Conservation (phyloP, 2,888 invertebrate genomes). For the Kryphioiulus occultus region DNA sequence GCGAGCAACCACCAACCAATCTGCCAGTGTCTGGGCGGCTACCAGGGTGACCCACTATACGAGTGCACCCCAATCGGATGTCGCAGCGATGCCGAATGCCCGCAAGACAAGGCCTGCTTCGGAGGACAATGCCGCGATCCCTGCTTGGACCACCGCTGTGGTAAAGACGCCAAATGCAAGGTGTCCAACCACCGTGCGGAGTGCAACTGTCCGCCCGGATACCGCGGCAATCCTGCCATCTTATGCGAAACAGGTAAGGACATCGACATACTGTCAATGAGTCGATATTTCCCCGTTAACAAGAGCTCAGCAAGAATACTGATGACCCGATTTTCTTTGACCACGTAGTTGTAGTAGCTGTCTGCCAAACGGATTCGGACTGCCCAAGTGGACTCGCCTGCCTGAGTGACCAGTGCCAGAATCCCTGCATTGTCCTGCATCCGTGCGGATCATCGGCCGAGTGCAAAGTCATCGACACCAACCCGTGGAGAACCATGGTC, state of each 20-base stretch:
- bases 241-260: constrained; percentile 53
- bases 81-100: constrained; percentile 75
- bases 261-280: too few species aligned
- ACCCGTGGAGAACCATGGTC: constrained; percentile 86
- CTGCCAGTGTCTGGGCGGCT: constrained; percentile 77
- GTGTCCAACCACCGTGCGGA: constrained; percentile 56
- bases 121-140: constrained; percentile 55
- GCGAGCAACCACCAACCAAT: constrained; percentile 72
- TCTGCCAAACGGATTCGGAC: constrained; percentile 63
- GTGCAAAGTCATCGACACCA: constrained; percentile 83
- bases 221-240: constrained; percentile 55
- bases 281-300: too few species aligned
- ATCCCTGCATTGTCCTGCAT: constrained; percentile 74
- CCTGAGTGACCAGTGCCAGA: constrained; percentile 78
- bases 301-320: background rate
- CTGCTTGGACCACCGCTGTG: constrained; percentile 54
- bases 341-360: constrained; percentile 46
- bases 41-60: constrained; percentile 51
- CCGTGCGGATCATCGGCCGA: constrained; percentile 67
- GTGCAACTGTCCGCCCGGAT: constrained; percentile 57
- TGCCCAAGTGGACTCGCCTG: constrained; percentile 76
- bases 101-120: constrained; percentile 54
- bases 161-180: constrained; percentile 64
- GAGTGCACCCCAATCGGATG: constrained; percentile 73
- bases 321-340: background rate